Percentiles rank a stretch among this genome's conserved stretches.
Conservation (phyloP, 2,888 invertebrate species). For the Campoplex nolae region DNA sequence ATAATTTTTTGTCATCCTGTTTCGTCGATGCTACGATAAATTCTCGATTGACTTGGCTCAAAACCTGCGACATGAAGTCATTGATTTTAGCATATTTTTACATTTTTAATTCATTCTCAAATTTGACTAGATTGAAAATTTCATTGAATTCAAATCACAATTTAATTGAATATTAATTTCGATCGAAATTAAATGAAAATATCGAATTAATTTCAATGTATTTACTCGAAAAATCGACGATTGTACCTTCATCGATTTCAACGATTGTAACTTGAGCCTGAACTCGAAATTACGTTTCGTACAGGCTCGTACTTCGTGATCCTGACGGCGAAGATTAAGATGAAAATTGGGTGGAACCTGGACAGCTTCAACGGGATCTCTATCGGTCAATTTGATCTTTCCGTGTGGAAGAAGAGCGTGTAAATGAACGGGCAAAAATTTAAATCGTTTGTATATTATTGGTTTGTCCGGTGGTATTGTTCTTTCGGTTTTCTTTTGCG, state of each 20-base stretch:
- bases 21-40: constrained; percentile 87
- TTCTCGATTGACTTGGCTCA: constrained; percentile 92
- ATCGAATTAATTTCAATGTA: neutral
- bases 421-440: constrained; percentile 67
- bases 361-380: constrained; percentile 37
- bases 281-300: constrained; percentile 72
- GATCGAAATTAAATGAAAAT: neutral
- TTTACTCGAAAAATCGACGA: neutral
- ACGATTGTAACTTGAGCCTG: constrained; percentile 71
- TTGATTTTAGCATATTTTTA: neutral
- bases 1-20: constrained; percentile 84
- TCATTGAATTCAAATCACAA: neutral
- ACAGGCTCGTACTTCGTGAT: constrained; percentile 72
- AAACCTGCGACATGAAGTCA: constrained; percentile 84
- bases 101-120: neutral
- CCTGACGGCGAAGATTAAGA: constrained; percentile 56
- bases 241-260: constrained; percentile 74
- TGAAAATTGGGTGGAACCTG: constrained; percentile 19
- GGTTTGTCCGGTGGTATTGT: neutral
- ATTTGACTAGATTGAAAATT: neutral
- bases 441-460: constrained; percentile 53
- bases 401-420: constrained; percentile 64
- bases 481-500: constrained; percentile 19
- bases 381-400: constrained; percentile 56
- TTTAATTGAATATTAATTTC: neutral